Percentiles rank a stretch among this genome's conserved stretches.
phyloP scores from a whole-genome alignment of 2,797 vertebrate species.

The Falco columbarius region DNA sequence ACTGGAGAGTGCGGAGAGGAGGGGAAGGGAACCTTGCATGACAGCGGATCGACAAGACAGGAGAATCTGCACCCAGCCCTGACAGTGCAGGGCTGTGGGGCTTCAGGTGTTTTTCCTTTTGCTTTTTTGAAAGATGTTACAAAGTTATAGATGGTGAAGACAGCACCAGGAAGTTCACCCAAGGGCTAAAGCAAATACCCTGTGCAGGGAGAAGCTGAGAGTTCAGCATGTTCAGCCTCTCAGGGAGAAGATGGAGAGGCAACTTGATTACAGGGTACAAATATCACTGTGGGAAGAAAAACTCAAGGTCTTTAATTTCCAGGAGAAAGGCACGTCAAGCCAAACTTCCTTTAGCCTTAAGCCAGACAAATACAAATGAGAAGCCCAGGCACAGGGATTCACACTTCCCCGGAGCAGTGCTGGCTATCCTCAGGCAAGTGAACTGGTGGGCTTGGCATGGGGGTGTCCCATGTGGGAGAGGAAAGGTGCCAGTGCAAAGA shows the following conservation, averaged over 20 bases:
- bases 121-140: neutral
- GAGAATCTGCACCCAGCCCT: neutral
- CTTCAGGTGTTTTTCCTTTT: neutral
- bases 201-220: neutral
- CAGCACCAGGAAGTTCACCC: neutral
- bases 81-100: neutral
- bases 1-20: neutral
- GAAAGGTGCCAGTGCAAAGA: neutral
- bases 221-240: neutral
- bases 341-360: neutral
- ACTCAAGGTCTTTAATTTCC: constrained; percentile 17
- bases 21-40: neutral
- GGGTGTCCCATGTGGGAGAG: neutral
- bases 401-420: neutral
- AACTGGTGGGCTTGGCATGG: accelerated
- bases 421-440: neutral
- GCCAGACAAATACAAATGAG: neutral
- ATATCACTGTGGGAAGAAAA: neutral
- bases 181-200: neutral
- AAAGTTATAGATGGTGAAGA: neutral
- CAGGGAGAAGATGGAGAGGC: neutral
- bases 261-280: constrained; percentile 31
- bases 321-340: neutral
- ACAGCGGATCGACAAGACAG: neutral
- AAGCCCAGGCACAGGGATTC: neutral